These are phyloP conservation scores for Deladenus siricidicola DNA, from an alignment of 2,888 invertebrate species.

Conservation along the genomic window DNA sequence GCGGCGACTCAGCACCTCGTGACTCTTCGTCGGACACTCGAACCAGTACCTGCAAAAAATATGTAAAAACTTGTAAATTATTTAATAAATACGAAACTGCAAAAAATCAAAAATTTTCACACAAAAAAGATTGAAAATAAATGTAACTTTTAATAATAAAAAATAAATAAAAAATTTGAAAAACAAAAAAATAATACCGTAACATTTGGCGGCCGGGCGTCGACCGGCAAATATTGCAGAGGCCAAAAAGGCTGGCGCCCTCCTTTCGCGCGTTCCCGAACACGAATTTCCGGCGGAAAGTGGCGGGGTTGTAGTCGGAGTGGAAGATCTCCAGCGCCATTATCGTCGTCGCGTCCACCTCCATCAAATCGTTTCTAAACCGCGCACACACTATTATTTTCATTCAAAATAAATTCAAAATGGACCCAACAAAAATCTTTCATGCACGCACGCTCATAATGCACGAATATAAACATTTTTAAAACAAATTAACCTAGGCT, in stretches of 20 bases:
- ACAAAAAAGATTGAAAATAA: too few relatives aligned
- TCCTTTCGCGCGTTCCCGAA: slow-evolving; percentile 18
- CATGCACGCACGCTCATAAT: too few relatives aligned
- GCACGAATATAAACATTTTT: too few relatives aligned
- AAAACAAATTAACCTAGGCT: too few relatives aligned
- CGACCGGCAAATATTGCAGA: slow-evolving; percentile 68
- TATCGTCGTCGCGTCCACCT: slow-evolving; percentile 42
- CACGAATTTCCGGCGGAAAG: slow-evolving; percentile 18
- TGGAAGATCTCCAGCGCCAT: slow-evolving; percentile 72
- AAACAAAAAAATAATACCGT: slow-evolving; percentile 15
- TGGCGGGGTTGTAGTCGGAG: slow-evolving; percentile 67
- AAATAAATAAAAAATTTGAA: background rate
- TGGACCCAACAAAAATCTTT: background rate
- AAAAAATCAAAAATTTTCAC: too few relatives aligned
- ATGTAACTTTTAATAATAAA: background rate
- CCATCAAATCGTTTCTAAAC: slow-evolving; percentile 41
- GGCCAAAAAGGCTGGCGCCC: slow-evolving; percentile 29
- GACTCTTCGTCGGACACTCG: slow-evolving; percentile 66
- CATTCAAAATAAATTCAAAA: too few relatives aligned
- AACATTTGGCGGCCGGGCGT: slow-evolving; percentile 59
- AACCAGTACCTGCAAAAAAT: slow-evolving; percentile 63
- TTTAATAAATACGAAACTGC: background rate
- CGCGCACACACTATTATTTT: too few relatives aligned
- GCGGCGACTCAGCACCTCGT: slow-evolving; percentile 61
- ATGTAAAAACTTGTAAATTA: background rate